Conservation (phyloP, 2,113 vertebrate species). For the Brachypteracias leptosomus region DNA sequence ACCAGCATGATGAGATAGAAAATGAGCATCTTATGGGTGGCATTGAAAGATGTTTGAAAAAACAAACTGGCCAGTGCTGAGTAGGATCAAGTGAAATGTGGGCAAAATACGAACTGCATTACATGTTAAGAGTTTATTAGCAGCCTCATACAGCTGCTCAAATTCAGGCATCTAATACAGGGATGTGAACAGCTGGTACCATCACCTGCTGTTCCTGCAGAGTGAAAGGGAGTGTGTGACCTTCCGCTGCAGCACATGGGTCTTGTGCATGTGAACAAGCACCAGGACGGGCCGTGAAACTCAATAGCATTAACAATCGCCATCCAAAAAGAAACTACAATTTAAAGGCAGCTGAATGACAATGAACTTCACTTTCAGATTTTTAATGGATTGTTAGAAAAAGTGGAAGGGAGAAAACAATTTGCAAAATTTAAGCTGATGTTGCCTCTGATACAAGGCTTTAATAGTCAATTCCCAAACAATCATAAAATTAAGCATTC, state of each 20-base stretch:
- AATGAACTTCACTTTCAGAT: background rate
- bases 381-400: background rate
- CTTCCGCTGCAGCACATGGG: constrained; percentile 22
- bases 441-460: background rate
- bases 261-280: background rate
- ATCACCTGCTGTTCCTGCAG: constrained; percentile 57
- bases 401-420: background rate
- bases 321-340: background rate
- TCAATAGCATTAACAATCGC: background rate
- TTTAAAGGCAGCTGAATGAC: background rate
- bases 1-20: background rate
- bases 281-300: accelerated
- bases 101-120: constrained; percentile 16
- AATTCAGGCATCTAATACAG: constrained; percentile 43
- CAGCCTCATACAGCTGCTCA: constrained; percentile 60
- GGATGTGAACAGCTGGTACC: constrained; percentile 64
- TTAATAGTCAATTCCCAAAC: background rate
- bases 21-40: background rate
- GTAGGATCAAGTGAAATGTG: background rate
- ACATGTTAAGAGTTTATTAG: constrained; percentile 26
- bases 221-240: constrained; percentile 43
- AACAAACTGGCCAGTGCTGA: background rate
- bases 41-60: background rate
- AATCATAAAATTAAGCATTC: background rate
- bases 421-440: background rate